Evolutionary conservation across 2,888 invertebrate species (phyloP).

Genomic region (Microchrysa polita): DNA sequence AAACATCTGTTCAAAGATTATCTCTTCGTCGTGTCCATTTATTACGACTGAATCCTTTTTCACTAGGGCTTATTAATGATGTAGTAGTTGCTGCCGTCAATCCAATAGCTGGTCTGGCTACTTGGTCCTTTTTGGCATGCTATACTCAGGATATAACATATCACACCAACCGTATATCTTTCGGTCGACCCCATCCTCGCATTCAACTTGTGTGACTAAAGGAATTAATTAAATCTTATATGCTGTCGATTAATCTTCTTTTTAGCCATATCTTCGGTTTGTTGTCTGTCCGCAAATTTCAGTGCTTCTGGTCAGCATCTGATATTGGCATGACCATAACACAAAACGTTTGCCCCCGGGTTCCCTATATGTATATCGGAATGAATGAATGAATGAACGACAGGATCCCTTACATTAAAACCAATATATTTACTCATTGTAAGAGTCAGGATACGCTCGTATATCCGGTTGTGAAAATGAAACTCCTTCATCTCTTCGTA

Average conservation of each 20-base stretch:
- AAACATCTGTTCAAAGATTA: no score
- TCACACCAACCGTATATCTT: background rate
- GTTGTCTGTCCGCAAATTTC: conserved; percentile 23
- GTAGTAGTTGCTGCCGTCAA: background rate
- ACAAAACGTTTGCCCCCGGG: background rate
- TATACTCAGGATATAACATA: background rate
- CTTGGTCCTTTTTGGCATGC: background rate
- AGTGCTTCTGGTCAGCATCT: conserved; percentile 36
- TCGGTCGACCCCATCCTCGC: background rate
- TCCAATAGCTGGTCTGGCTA: no score
- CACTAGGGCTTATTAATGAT: background rate
- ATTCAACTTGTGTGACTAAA: background rate
- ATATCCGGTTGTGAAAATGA: background rate
- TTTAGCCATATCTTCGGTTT: conserved; percentile 34
- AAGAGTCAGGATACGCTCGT: no score
- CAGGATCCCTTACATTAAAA: background rate
- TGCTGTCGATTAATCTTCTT: conserved; percentile 34
- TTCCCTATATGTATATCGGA: no score
- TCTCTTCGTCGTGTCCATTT: no score
- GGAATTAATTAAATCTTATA: conserved; percentile 37
- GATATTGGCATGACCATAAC: conserved; percentile 28
- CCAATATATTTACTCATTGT: background rate
- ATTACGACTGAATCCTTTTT: no score
- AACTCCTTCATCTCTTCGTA: background rate
- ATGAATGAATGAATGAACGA: background rate